Conservation (phyloP, 2,113 vertebrate genomes). For the Rhagologus leucostigma region DNA sequence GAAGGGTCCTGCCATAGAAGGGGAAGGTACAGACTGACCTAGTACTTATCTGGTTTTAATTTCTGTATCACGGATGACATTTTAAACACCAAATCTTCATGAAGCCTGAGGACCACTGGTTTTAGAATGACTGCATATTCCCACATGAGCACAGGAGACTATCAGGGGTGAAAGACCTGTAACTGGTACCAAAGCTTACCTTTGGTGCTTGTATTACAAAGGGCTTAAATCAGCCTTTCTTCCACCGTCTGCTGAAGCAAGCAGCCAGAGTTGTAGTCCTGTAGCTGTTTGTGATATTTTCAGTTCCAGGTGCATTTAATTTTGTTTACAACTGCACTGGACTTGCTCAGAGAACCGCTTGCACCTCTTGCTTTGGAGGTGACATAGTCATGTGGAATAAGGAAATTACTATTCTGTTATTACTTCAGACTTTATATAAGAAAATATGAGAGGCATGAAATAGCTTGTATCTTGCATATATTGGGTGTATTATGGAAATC, state of each 20-base stretch:
- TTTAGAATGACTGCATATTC: background rate
- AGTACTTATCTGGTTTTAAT: background rate
- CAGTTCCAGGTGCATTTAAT: background rate
- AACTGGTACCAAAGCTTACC: background rate
- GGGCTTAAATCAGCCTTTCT: background rate
- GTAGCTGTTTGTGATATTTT: background rate
- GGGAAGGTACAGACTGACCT: background rate
- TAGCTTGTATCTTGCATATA: background rate
- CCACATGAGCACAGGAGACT: background rate
- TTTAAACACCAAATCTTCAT: background rate
- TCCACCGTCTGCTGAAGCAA: background rate
- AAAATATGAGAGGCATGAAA: background rate
- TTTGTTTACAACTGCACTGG: background rate
- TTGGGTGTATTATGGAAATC: background rate
- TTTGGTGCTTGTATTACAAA: background rate
- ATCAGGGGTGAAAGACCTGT: background rate
- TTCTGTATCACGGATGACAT: background rate
- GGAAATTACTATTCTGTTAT: background rate
- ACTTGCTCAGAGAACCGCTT: accelerated
- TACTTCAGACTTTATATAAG: background rate
- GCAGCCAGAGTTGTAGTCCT: background rate
- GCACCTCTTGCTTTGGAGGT: background rate
- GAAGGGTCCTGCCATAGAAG: background rate
- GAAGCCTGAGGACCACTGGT: background rate
- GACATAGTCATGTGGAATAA: background rate